Evolutionary conservation across 2,113 vertebrate species (phyloP).

Genomic region (Protomyctophum bolini): DNA sequence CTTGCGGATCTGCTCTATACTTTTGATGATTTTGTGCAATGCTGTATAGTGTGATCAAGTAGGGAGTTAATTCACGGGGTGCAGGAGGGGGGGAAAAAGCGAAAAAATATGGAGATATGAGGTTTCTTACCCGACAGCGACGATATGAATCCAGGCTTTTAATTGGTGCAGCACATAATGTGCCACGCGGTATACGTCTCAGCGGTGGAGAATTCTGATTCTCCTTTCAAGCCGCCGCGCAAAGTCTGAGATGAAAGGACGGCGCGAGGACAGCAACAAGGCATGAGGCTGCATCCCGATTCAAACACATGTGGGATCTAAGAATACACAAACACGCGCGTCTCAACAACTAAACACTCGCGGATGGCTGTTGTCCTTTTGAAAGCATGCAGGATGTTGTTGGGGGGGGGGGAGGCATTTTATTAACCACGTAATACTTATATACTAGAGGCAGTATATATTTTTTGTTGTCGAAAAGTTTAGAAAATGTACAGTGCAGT

Average conservation of each 20-base stretch:
- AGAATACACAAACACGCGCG: background rate
- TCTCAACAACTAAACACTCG: conserved; percentile 1
- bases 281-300: conserved; percentile 12
- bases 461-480: too few species aligned
- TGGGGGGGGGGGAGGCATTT: background rate
- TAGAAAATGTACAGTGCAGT: background rate
- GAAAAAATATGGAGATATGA: too few species aligned
- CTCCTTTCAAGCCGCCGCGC: background rate
- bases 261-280: background rate
- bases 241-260: background rate
- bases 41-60: background rate
- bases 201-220: background rate
- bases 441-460: too few species aligned
- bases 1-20: too few species aligned
- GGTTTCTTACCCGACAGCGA: too few species aligned
- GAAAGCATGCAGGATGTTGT: background rate
- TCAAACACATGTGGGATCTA: background rate
- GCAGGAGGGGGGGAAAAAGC: too few species aligned
- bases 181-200: background rate
- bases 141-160: conserved; percentile 2
- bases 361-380: background rate
- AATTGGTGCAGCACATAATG: conserved; percentile 16
- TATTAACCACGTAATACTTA: too few species aligned
- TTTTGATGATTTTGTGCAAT: background rate
- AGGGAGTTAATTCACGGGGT: too few species aligned